Evolutionary conservation across 2,797 vertebrate genomes (phyloP).

Genomic region (Champsocephalus esox): DNA sequence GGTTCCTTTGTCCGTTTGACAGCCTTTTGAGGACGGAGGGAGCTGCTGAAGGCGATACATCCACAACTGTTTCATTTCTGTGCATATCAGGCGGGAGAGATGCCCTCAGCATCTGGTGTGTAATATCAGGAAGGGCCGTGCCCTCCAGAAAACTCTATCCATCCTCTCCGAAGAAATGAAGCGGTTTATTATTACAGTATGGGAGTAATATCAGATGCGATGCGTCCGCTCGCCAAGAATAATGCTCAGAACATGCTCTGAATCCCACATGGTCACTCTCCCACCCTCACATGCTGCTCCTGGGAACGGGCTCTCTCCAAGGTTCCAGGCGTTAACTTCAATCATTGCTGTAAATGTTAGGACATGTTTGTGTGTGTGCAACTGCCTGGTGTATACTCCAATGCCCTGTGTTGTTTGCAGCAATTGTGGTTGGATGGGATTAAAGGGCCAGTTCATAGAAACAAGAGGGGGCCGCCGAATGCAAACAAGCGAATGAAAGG

Average conservation of each 20-base stretch:
- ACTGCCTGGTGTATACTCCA: conserved; percentile 62
- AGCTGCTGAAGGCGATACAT: background rate
- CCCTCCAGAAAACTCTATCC: conserved; percentile 70
- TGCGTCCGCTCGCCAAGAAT: conserved; percentile 75
- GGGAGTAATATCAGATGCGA: conserved; percentile 81
- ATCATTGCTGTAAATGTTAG: conserved; percentile 76
- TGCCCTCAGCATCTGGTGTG: conserved; percentile 75
- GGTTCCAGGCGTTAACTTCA: conserved; percentile 55
- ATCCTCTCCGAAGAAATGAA: conserved; percentile 64
- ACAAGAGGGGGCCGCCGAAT: conserved; percentile 61
- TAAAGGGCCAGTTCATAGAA: conserved; percentile 73
- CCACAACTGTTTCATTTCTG: conserved; percentile 61
- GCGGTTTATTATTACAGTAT: conserved; percentile 82
- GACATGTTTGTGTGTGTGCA: conserved; percentile 80
- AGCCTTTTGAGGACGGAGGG: conserved; percentile 10
- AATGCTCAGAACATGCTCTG: conserved; percentile 71
- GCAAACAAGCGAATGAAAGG: conserved; percentile 60
- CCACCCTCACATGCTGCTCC: conserved; percentile 38
- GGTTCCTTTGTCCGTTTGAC: background rate
- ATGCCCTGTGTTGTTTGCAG: conserved; percentile 69
- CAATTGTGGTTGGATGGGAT: conserved; percentile 60
- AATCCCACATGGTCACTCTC: conserved; percentile 61
- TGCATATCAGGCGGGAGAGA: conserved; percentile 64
- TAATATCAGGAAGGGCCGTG: conserved; percentile 78
- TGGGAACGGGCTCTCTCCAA: conserved; percentile 49